Evolutionary conservation across 2,113 vertebrate species (phyloP), one percentile per base, ranked within the genome.

Genomic region (Ploceus nigricollis): DNA sequence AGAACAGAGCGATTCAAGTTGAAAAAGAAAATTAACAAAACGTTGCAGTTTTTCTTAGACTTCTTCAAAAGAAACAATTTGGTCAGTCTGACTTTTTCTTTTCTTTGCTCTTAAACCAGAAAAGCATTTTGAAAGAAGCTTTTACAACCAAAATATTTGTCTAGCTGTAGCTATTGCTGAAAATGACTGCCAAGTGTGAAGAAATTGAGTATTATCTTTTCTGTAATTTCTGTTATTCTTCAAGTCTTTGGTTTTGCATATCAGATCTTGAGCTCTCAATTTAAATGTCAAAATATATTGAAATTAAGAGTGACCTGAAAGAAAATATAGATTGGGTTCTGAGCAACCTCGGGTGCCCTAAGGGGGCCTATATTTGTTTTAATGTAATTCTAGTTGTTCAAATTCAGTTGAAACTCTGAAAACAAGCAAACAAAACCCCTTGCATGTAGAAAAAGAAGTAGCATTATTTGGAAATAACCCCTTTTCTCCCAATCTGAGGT

Each of bases 101-200:
- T 87, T 72, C 86, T 78, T 85, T 84, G 45, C 92, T 90, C 30
- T 89, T 86, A 75, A 90, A 94, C 39, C 60, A 78, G 83, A 96
- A 90, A 89, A 16, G 11, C 39, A 15, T 78, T 92, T 89, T 83
- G 80, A 96, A 90, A 73, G 51, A 77, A 87, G 58, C 15, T 60
- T 93, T 95, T 94, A 92, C 89, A 95, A 84, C 72, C 50, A 78
- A 94, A 96, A 89, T 81, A 81, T 90, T 95, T 96, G 68, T 94
- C 76, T 93, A 93, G 69, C 60, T 92, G 39, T 81, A 90, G 58
- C 72, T 90, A 8, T 75, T 81, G 76, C 76, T 87, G 64, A 81
- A 92, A 93, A 81, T 16, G 2, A 89, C 64, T 70, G 68, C 51
- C 76, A 81, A 87, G 60, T 12, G 0, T 95, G 76, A 92, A 93